Percentiles rank a stretch among this genome's conserved stretches.
phyloP scores from a whole-genome alignment of 2,113 vertebrate species.

The Xiphorhynchus elegans region DNA sequence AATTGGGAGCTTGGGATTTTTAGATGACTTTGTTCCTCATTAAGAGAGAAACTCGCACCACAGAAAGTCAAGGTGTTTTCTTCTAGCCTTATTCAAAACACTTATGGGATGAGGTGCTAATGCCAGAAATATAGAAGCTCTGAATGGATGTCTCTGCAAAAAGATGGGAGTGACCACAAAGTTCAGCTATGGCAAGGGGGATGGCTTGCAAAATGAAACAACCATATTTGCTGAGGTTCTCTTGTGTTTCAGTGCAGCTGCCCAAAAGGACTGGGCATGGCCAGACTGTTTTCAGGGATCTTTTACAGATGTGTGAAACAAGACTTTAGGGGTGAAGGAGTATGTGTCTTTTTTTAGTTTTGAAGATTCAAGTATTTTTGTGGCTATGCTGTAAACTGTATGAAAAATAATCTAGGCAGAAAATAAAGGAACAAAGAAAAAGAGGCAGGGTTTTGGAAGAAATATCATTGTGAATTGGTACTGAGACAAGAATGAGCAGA shows the following conservation, averaged over 20 bases:
- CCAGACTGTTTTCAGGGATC: not conserved
- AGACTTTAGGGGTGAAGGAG: not conserved
- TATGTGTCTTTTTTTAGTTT: not conserved
- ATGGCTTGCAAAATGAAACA: not conserved
- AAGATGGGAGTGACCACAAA: fast-evolving
- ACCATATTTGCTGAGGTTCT: not conserved
- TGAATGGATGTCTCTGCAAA: not conserved
- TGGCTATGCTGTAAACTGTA: not conserved
- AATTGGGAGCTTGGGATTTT: not conserved
- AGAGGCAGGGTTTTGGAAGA: not conserved
- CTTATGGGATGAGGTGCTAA: not conserved
- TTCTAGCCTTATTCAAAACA: not conserved
- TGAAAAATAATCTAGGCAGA: not conserved
- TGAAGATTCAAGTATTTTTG: not conserved
- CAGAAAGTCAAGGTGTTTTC: not conserved
- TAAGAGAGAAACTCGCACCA: not conserved
- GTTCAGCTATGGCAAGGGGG: not conserved
- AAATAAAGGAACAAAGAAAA: not conserved
- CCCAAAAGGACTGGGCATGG: not conserved
- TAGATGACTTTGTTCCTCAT: not conserved
- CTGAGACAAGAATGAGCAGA: not conserved
- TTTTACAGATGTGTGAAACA: not conserved
- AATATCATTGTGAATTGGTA: not conserved
- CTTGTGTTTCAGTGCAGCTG: not conserved
- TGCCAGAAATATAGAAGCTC: not conserved